Percentiles rank a stretch among this genome's conserved stretches.
Conservation (phyloP, 2,113 vertebrate genomes). For the Pungitius pungitius region DNA sequence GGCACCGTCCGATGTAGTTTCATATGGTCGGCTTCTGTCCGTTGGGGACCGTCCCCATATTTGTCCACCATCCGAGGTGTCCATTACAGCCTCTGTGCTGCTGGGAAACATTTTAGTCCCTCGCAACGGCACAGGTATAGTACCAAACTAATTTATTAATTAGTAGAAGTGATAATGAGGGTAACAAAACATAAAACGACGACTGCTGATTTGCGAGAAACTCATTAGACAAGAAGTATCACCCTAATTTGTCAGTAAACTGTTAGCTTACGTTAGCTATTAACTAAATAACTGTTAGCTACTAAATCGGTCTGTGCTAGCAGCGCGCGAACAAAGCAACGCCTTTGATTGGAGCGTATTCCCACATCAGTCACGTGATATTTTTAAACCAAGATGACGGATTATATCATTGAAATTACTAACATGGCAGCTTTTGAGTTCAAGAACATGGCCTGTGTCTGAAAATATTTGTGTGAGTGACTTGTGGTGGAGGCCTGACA, state of each 20-base stretch:
- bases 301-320: not conserved
- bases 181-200: not conserved
- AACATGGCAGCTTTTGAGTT: not conserved
- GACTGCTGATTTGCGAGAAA: not conserved
- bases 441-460: not conserved
- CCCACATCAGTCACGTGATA: not conserved
- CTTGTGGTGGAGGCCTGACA: not conserved
- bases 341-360: not conserved
- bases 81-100: slow-evolving; percentile 71
- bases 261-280: not conserved
- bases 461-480: not conserved
- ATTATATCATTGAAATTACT: not conserved
- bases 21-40: slow-evolving; percentile 13
- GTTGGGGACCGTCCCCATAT: slow-evolving; percentile 1
- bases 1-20: slow-evolving; percentile 7
- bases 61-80: slow-evolving; percentile 34
- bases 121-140: not conserved
- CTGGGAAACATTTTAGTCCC: slow-evolving; percentile 63
- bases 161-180: not conserved
- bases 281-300: not conserved
- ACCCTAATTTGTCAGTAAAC: not conserved
- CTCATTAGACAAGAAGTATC: not conserved
- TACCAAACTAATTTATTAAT: not conserved
- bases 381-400: not conserved
- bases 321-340: not conserved